Conservation (phyloP, 2,113 vertebrate genomes). For the Acrocephalus arundinaceus region DNA sequence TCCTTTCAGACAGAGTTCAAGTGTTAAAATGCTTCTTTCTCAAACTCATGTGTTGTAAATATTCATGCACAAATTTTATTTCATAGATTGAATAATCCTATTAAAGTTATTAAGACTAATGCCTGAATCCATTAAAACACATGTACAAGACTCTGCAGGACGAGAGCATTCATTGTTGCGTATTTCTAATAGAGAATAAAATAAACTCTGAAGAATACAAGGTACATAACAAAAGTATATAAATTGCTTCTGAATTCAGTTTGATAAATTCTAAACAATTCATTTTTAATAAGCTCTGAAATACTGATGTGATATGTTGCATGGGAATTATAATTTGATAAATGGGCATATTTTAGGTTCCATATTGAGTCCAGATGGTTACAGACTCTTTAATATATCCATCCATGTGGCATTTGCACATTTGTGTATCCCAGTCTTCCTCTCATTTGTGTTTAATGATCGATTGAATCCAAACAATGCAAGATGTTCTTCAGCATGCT, state of each 20-base stretch:
- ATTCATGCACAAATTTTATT: not conserved
- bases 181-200: not conserved
- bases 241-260: not conserved
- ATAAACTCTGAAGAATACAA: not conserved
- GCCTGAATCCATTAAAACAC: not conserved
- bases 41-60: not conserved
- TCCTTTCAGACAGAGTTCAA: not conserved
- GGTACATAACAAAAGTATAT: not conserved
- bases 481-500: constrained; percentile 77
- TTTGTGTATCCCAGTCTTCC: constrained; percentile 63
- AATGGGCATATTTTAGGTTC: constrained; percentile 64
- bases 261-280: constrained; percentile 53
- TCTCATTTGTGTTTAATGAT: constrained; percentile 76
- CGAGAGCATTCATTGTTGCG: not conserved
- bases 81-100: not conserved
- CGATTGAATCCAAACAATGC: constrained; percentile 74
- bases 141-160: not conserved
- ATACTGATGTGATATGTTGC: constrained; percentile 57
- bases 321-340: constrained; percentile 71
- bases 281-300: constrained; percentile 60
- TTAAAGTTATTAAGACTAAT: not conserved
- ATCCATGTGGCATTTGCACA: constrained; percentile 69
- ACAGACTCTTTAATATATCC: constrained; percentile 67
- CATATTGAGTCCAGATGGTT: constrained; percentile 78
- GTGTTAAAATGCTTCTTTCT: not conserved